Conservation (phyloP, 1,140 invertebrate genomes). For the Calosoma granatense region DNA sequence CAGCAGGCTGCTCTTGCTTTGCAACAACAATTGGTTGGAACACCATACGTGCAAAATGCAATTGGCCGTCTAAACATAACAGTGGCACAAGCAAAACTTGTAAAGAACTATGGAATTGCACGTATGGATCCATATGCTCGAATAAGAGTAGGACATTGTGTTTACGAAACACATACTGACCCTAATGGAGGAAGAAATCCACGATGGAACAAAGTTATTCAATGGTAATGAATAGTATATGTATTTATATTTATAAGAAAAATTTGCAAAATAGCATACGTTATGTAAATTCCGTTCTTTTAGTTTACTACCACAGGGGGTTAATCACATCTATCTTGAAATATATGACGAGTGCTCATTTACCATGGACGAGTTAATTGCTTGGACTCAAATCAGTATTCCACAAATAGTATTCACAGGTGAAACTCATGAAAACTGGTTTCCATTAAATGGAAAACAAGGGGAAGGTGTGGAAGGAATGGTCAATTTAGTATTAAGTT, state of each 20-base stretch:
- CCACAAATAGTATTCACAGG: slow-evolving; percentile 72
- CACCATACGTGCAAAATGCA: slow-evolving; percentile 37
- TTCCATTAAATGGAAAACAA: slow-evolving; percentile 79
- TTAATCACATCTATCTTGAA: slow-evolving; percentile 82
- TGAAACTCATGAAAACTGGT: slow-evolving; percentile 91
- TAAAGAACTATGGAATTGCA: slow-evolving; percentile 93
- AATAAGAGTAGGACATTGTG: slow-evolving; percentile 78
- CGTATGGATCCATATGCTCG: slow-evolving; percentile 96
- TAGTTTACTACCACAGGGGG: slow-evolving; percentile 76
- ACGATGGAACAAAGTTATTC: slow-evolving; percentile 87
- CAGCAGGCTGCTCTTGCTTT: slow-evolving; percentile 68
- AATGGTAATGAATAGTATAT: slow-evolving; percentile 63
- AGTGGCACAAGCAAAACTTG: slow-evolving; percentile 77
- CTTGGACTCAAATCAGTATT: slow-evolving; percentile 81
- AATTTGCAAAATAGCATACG: no score
- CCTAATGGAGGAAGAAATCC: slow-evolving; percentile 93
- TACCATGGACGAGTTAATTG: slow-evolving; percentile 89
- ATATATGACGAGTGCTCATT: slow-evolving; percentile 96
- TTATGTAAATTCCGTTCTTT: no score
- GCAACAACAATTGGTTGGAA: slow-evolving; percentile 57
- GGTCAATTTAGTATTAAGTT: slow-evolving; percentile 66
- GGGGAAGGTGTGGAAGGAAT: slow-evolving; percentile 88
- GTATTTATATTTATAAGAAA: slow-evolving; percentile 8
- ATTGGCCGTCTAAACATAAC: slow-evolving; percentile 71
- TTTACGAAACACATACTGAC: slow-evolving; percentile 92